Conservation (phyloP, 2,113 vertebrate species). For the Dunckerocampus dactyliophorus region DNA sequence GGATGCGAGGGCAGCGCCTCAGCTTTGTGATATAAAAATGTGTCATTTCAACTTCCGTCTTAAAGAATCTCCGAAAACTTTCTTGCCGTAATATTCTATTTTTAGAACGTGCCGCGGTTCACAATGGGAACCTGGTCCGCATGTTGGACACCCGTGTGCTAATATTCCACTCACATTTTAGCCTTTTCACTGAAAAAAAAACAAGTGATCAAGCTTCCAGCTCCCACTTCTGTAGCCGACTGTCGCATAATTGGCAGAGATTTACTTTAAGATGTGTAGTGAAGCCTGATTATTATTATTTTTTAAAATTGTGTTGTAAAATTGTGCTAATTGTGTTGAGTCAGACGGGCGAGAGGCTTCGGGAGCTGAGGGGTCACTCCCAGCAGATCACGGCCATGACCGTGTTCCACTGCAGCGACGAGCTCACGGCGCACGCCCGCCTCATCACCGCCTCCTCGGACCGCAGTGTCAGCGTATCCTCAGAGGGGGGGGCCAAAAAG, state of each 20-base stretch:
- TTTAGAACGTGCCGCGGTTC: no score
- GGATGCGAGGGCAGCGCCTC: no score
- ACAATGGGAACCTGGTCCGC: no score
- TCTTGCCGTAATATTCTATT: no score
- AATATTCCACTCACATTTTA: no score
- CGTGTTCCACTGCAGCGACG: conserved; percentile 64
- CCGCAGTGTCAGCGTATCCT: conserved; percentile 92
- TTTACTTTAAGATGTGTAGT: no score
- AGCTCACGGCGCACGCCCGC: conserved; percentile 56
- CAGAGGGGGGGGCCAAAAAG: not conserved
- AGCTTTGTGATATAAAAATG: no score
- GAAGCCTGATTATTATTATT: not conserved
- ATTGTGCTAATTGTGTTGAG: conserved; percentile 9
- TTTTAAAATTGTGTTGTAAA: no score
- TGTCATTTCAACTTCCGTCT: no score
- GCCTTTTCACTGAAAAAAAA: no score
- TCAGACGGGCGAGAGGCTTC: conserved; percentile 88
- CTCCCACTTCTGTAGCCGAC: not conserved
- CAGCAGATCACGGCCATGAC: conserved; percentile 90
- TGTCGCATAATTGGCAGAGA: not conserved
- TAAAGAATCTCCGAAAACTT: no score
- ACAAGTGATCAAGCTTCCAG: not conserved
- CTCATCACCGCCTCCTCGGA: conserved; percentile 92
- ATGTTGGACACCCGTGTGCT: no score
- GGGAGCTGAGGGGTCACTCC: conserved; percentile 84